These are phyloP conservation scores for Halichoeres trimaculatus DNA, from an alignment of 2,113 vertebrate genomes.

Conservation along the genomic window DNA sequence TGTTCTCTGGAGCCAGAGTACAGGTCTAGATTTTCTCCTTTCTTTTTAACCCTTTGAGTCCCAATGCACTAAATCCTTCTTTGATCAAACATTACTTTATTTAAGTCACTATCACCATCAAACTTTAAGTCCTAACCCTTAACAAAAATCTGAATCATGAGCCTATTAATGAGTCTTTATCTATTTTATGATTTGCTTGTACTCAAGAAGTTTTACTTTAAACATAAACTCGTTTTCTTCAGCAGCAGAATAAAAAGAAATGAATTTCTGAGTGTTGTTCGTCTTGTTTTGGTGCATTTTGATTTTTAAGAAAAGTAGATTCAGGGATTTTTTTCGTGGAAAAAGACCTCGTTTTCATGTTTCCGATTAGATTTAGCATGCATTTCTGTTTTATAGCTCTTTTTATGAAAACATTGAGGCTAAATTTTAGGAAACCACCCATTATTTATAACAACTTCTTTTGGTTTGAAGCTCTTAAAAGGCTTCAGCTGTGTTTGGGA, in stretches of 20 bases:
- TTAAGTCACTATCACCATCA: too few species aligned
- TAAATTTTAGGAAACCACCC: neutral
- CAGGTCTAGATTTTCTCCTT: slow-evolving; percentile 11
- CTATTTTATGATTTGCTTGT: neutral
- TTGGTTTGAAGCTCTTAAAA: neutral
- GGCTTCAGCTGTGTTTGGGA: neutral
- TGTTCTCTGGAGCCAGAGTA: slow-evolving; percentile 42
- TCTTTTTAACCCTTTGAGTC: neutral
- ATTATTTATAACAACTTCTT: neutral
- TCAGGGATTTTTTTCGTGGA: neutral
- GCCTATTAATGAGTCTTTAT: neutral
- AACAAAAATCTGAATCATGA: too few species aligned
- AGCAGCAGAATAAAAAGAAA: too few species aligned
- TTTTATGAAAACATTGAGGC: neutral
- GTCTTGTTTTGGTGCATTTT: neutral
- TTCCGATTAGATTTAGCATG: neutral
- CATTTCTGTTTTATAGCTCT: neutral
- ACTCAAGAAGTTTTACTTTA: too few species aligned
- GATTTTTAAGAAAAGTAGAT: neutral
- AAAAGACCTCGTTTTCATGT: neutral
- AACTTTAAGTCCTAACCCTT: too few species aligned
- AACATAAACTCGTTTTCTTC: too few species aligned
- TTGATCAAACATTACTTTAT: too few species aligned
- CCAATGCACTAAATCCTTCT: too few species aligned
- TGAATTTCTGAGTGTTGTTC: neutral